These are phyloP conservation scores for Prionace glauca DNA, from an alignment of 2,797 vertebrate species.

Conservation along the genomic window DNA sequence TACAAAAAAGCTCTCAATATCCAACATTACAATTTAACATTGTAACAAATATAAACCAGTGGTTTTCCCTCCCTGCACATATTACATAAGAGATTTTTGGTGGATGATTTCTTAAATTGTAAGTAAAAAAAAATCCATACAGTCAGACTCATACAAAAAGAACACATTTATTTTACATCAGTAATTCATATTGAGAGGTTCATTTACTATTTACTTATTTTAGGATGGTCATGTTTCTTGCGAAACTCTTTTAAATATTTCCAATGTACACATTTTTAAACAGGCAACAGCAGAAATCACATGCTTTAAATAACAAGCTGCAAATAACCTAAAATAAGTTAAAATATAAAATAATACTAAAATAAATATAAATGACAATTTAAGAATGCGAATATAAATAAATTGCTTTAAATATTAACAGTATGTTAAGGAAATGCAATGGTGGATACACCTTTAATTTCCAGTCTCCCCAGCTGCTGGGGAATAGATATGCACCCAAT, in stretches of 20 bases:
- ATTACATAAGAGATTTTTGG: not conserved
- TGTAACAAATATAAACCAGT: conserved; percentile 23
- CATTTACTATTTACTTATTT: not conserved
- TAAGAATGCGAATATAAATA: conserved; percentile 35
- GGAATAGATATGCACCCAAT: conserved; percentile 31
- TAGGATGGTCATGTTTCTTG: not conserved
- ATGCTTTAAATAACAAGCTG: conserved; percentile 36
- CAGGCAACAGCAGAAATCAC: conserved; percentile 28
- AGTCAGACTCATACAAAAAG: conserved; percentile 7
- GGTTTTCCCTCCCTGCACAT: not conserved
- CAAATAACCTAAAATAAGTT: conserved; percentile 37
- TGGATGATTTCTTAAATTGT: not conserved
- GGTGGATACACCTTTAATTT: not conserved
- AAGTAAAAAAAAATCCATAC: not conserved
- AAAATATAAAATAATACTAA: conserved; percentile 37
- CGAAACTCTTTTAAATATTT: conserved; percentile 35
- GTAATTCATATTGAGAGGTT: not conserved
- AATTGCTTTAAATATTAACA: conserved; percentile 36
- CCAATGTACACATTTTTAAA: conserved; percentile 4
- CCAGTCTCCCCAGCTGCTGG: conserved; percentile 24
- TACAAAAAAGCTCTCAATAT: not conserved
- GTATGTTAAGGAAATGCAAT: conserved; percentile 17
- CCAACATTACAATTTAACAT: not conserved
- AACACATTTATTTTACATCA: conserved; percentile 36
- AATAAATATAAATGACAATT: conserved; percentile 38